A percentile compares a stretch with the other conserved stretches of the same genome.
Conservation (phyloP, 1,140 invertebrate genomes). For the Sinella curviseta region DNA sequence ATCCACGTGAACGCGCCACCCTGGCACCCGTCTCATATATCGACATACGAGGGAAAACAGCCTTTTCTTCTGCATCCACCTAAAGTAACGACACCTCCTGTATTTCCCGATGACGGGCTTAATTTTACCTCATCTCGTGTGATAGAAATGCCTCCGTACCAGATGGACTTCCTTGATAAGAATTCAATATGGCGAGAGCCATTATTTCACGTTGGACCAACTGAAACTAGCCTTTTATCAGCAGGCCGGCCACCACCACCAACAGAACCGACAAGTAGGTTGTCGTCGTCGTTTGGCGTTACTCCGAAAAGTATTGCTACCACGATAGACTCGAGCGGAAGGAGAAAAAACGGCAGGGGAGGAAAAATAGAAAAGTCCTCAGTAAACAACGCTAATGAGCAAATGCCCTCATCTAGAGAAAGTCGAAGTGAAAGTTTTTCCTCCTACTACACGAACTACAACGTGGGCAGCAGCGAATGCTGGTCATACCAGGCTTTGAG, state of each 20-base stretch:
- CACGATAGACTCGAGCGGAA: background rate
- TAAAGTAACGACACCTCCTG: conserved; percentile 27
- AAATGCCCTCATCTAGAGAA: conserved; percentile 18
- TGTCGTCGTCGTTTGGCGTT: background rate
- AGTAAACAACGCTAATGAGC: background rate
- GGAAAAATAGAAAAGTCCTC: background rate
- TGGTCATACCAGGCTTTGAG: conserved; percentile 42
- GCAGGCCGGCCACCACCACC: background rate
- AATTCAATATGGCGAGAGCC: conserved; percentile 44
- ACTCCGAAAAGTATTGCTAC: background rate
- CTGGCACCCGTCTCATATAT: conserved; percentile 30
- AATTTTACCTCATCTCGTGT: conserved; percentile 39
- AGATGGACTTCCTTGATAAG: conserved; percentile 39
- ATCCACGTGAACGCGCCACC: conserved; percentile 39
- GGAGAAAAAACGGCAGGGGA: background rate
- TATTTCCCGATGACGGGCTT: conserved; percentile 26
- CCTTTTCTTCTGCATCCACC: background rate
- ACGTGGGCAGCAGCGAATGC: conserved; percentile 19
- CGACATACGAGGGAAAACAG: background rate
- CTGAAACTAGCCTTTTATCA: conserved; percentile 12
- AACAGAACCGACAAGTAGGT: background rate
- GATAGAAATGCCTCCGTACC: conserved; percentile 44
- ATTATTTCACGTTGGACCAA: conserved; percentile 35
- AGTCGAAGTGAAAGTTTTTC: conserved; percentile 28
- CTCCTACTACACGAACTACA: conserved; percentile 14